Percentiles rank a stretch among this genome's conserved stretches.
Evolutionary conservation across 2,113 vertebrate species (phyloP).

Genomic region (Lepus americanus): DNA sequence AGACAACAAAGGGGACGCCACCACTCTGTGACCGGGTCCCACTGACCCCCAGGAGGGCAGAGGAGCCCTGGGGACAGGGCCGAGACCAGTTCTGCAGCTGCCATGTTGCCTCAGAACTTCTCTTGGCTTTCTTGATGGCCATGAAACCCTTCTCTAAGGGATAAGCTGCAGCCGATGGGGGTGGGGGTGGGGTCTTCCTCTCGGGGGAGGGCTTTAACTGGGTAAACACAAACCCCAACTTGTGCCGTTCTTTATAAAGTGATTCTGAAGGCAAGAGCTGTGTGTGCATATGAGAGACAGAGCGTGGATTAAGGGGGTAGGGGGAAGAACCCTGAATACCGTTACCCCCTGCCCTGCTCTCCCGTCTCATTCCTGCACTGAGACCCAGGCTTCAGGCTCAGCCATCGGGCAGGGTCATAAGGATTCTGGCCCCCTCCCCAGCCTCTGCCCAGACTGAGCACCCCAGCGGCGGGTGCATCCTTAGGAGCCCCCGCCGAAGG

Average conservation of each 20-base stretch:
- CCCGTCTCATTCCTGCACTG: background rate
- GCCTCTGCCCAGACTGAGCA: background rate
- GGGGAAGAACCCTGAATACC: background rate
- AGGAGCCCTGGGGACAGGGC: background rate
- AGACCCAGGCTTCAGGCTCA: background rate
- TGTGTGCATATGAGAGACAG: background rate
- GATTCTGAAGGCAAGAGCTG: constrained; percentile 47
- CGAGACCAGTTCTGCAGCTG: background rate
- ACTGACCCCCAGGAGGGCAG: background rate
- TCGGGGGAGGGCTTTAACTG: background rate
- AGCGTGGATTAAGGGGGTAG: fast-evolving
- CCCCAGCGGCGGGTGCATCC: background rate
- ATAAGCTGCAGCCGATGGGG: background rate
- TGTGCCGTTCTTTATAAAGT: constrained; percentile 72
- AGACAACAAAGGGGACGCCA: background rate
- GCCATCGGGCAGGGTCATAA: background rate
- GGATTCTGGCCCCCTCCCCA: background rate
- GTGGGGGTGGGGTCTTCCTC: background rate
- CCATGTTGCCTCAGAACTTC: background rate
- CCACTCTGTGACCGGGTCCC: background rate
- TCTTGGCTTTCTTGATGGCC: background rate
- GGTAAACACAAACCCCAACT: constrained; percentile 45
- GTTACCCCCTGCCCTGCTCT: background rate
- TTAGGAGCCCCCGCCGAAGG: background rate
- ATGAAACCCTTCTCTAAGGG: background rate